Evolutionary conservation across 2,888 invertebrate genomes (phyloP), one percentile per base, ranked within the genome.

Genomic region (Itoplectis maculator): DNA sequence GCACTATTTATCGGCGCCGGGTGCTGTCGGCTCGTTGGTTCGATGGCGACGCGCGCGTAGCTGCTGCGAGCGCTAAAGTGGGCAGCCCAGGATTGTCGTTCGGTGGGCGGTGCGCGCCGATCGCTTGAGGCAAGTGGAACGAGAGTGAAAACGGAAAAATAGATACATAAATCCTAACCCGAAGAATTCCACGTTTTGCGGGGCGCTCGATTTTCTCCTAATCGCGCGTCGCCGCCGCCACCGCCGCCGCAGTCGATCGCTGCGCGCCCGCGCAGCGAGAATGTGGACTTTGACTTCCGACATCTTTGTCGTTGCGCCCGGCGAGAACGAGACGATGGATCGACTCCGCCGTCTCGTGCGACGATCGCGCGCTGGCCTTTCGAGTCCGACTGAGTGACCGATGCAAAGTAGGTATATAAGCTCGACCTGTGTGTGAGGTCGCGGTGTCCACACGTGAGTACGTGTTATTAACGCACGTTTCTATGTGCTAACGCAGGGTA

Each of bases 41-140:
- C 29, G 7, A 18, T n/a, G 29, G n/a, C 35, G 35, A 15, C 29
- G 66, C n/a, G n/a, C n/a, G n/a, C n/a, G n/a, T n/a, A n/a, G n/a
- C n/a, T n/a, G n/a, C 49, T 42, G 18, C 47, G 51, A 40, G n/a
- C 40, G 73, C n/a, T 74, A 6, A 68, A 77, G 81, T 77, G 81
- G 77, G 81, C 72, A 54, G 77, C 51, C 13, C 15, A 37, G 77
- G 81, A 81, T 77, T 81, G 81, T 69, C 63, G 73, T 73, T 73
- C 35, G 42, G 72, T 77, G 77, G 77, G 81, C 81, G 73, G 77
- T 73, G 81, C 81, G 73, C 73, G 65, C 66, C 37, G 37, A 76
- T 74, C 49, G 23, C 40, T 65, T 56, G 49, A 18, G 40, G 40
- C 49, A 56, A 72, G 49, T 74, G 68, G 15, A 42, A 61, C 54